phyloP scores from a whole-genome alignment of 2,113 vertebrate genomes.

The Turnix velox region DNA sequence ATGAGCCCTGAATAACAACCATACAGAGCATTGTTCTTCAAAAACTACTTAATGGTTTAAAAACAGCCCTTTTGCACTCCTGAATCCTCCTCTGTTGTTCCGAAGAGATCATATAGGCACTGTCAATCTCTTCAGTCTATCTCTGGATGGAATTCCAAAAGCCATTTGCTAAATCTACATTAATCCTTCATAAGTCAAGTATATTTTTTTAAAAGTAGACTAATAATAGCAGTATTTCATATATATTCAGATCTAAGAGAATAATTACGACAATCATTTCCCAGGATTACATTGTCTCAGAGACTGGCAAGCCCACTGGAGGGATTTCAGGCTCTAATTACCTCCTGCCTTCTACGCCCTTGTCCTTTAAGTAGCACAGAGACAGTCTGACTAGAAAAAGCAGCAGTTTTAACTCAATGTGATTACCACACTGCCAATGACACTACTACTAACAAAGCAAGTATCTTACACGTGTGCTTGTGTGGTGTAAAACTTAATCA shows the following conservation, averaged over 20 bases:
- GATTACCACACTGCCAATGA: accelerated
- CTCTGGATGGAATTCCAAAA: background rate
- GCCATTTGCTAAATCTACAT: background rate
- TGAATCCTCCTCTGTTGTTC: background rate
- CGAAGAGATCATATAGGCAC: background rate
- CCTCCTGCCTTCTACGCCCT: background rate
- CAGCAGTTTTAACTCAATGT: background rate
- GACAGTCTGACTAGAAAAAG: background rate
- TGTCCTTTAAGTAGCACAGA: background rate
- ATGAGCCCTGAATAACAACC: background rate
- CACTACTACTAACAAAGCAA: background rate
- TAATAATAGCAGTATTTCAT: background rate
- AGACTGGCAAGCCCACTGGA: background rate
- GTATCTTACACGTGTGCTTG: background rate
- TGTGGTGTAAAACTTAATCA: background rate
- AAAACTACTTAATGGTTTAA: background rate
- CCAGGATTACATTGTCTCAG: background rate
- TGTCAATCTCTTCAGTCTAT: background rate
- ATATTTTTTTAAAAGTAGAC: background rate
- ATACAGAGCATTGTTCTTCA: background rate
- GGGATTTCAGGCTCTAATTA: background rate
- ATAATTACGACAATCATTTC: background rate
- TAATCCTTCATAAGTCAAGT: background rate
- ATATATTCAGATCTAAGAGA: background rate
- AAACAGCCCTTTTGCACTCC: background rate